Evolutionary conservation across 1,140 invertebrate species (phyloP).

Genomic region (Heterodera schachtii): DNA sequence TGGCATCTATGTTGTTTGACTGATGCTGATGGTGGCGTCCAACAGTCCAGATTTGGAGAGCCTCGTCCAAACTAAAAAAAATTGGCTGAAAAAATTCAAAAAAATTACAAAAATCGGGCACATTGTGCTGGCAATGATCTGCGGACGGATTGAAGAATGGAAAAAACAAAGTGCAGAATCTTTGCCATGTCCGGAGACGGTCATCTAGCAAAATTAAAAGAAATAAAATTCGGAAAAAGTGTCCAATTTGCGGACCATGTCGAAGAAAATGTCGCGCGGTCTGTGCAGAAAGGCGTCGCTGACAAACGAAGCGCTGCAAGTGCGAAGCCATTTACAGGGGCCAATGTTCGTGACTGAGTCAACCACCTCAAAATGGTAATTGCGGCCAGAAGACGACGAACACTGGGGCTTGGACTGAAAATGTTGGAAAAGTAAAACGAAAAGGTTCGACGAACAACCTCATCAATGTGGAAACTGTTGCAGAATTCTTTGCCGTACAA

Average conservation of each 20-base stretch:
- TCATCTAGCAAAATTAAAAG: constrained; percentile 83
- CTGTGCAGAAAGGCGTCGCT: constrained; percentile 35
- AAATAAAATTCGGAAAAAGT: no score
- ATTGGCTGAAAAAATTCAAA: constrained; percentile 9
- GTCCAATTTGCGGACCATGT: constrained; percentile 77
- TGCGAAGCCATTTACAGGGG: constrained; percentile 76
- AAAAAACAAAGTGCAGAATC: constrained; percentile 73
- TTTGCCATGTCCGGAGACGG: constrained; percentile 90
- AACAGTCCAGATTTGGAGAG: constrained; percentile 58
- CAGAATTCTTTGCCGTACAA: constrained; percentile 36
- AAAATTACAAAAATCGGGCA: constrained; percentile 68
- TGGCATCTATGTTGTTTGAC: background rate
- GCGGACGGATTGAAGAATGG: constrained; percentile 28
- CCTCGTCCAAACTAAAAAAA: constrained; percentile 51
- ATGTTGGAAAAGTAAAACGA: no score
- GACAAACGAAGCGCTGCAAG: constrained; percentile 44
- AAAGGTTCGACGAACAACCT: background rate
- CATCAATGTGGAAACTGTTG: constrained; percentile 26
- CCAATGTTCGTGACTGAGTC: constrained; percentile 85
- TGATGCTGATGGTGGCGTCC: constrained; percentile 48
- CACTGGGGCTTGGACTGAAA: no score
- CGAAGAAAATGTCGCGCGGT: constrained; percentile 74
- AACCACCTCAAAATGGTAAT: constrained; percentile 28
- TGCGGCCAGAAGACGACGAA: background rate
- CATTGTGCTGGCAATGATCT: constrained; percentile 36